phyloP scores from a whole-genome alignment of 2,113 vertebrate species.

The Bubo bubo region DNA sequence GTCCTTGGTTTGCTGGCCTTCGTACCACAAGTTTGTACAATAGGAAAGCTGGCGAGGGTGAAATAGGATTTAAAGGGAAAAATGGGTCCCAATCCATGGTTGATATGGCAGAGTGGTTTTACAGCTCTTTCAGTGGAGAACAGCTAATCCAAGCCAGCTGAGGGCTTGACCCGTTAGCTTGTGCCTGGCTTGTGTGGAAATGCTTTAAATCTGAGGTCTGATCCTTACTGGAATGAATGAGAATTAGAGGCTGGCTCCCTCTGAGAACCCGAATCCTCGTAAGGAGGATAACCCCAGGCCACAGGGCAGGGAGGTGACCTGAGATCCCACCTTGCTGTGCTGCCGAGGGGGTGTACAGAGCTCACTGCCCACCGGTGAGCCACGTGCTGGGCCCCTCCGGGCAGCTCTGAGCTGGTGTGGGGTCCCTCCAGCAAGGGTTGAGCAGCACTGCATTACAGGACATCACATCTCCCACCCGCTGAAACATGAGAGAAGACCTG shows the following conservation, averaged over 20 bases:
- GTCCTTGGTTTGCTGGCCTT: neutral
- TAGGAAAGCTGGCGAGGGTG: neutral
- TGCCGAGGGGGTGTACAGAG: neutral
- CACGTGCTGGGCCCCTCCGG: neutral
- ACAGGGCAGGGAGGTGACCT: neutral
- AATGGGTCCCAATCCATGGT: neutral
- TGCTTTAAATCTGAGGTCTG: conserved; percentile 32
- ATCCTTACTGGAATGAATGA: conserved; percentile 35
- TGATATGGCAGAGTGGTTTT: neutral
- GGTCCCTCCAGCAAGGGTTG: neutral
- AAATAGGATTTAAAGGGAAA: neutral
- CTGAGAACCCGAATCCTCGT: neutral
- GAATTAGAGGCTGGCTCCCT: neutral
- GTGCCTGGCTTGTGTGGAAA: neutral
- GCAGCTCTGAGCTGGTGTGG: fast-evolving
- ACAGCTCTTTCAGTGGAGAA: neutral
- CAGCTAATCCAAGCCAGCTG: conserved; percentile 24
- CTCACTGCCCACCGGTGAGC: neutral
- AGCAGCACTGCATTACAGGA: neutral
- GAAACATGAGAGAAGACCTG: neutral
- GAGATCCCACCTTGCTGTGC: neutral
- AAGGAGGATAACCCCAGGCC: neutral
- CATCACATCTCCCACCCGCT: neutral
- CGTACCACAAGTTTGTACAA: neutral
- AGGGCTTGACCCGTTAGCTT: neutral